Conservation (phyloP, 2,797 vertebrate genomes). For the Schizopygopsis malacanthus region DNA sequence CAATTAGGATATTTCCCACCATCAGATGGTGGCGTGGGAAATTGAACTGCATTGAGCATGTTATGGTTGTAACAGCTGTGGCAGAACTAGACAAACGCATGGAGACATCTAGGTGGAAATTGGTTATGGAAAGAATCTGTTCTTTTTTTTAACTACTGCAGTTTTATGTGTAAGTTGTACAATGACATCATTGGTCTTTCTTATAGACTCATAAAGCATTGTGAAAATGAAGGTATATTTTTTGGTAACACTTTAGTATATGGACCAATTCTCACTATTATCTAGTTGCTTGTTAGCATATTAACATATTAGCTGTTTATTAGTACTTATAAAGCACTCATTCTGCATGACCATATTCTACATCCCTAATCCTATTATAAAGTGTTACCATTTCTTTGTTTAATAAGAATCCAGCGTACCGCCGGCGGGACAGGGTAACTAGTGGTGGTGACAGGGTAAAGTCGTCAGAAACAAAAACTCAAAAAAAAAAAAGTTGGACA, state of each 20-base stretch:
- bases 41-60: slow-evolving; percentile 11
- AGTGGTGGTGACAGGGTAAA: too few species aligned
- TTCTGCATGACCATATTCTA: too few species aligned
- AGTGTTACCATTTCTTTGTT: background rate
- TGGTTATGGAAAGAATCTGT: background rate
- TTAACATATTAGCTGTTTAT: background rate
- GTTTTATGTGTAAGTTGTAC: background rate
- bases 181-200: background rate
- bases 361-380: too few species aligned
- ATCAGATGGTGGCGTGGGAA: slow-evolving; percentile 22
- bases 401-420: too few species aligned
- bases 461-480: too few species aligned
- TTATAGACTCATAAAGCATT: background rate
- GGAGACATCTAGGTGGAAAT: background rate
- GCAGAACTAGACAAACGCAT: background rate
- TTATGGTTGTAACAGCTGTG: slow-evolving; percentile 42
- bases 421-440: too few species aligned
- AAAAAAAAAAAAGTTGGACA: too few species aligned
- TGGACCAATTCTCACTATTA: too few species aligned
- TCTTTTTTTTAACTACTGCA: background rate
- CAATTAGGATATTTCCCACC: slow-evolving; percentile 26
- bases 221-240: background rate
- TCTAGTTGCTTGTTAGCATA: too few species aligned
- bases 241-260: too few species aligned
- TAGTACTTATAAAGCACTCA: too few species aligned